Conservation (phyloP, 2,888 invertebrate genomes). For the Encarsia formosa region DNA sequence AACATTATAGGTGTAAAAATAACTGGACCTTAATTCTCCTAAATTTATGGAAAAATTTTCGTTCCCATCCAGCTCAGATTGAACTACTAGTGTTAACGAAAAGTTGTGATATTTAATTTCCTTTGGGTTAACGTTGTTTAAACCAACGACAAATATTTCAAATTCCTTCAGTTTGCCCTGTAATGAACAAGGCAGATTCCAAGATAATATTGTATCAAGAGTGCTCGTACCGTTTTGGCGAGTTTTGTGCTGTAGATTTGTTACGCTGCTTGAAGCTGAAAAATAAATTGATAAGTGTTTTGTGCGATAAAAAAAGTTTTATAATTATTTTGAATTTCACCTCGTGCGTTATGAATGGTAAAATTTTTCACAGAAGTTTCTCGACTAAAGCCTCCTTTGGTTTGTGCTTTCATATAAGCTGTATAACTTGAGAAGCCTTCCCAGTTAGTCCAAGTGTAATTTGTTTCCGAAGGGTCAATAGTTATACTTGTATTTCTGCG, state of each 20-base stretch:
- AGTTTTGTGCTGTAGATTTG: conserved; percentile 27
- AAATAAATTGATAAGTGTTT: too few species aligned
- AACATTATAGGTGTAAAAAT: conserved; percentile 36
- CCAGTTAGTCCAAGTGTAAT: conserved; percentile 26
- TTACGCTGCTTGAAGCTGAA: conserved; percentile 36
- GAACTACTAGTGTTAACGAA: background rate
- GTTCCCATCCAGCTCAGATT: conserved; percentile 14
- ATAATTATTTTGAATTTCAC: conserved; percentile 11
- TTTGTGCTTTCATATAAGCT: conserved; percentile 36
- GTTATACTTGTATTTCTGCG: conserved; percentile 9
- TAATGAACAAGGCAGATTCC: conserved; percentile 40
- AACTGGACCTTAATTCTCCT: conserved; percentile 36
- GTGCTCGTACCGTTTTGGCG: conserved; percentile 27
- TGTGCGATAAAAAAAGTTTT: background rate
- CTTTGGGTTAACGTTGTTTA: conserved; percentile 12
- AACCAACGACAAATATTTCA: conserved; percentile 33
- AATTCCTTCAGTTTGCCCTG: conserved; percentile 38
- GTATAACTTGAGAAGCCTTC: conserved; percentile 34
- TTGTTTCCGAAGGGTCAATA: conserved; percentile 18
- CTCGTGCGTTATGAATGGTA: conserved; percentile 25
- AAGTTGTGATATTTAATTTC: conserved; percentile 18
- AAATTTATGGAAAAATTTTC: conserved; percentile 30
- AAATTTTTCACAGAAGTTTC: background rate
- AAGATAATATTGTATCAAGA: conserved; percentile 35
- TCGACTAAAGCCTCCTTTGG: conserved; percentile 37